These are phyloP conservation scores for Hypomecis punctinalis DNA, from an alignment of 2,888 invertebrate species.

Conservation along the genomic window DNA sequence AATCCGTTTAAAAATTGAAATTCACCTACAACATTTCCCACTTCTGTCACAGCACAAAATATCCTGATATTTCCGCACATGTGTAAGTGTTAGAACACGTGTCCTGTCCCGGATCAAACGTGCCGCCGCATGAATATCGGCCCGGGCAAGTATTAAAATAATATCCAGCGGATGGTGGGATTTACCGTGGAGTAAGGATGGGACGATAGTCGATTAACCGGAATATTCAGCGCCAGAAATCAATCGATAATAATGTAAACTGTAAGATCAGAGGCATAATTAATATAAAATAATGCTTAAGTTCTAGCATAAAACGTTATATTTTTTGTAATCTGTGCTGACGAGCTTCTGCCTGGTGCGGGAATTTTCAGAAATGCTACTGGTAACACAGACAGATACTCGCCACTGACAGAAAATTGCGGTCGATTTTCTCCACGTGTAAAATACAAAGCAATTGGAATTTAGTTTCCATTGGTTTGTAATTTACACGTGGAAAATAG, in stretches of 20 bases:
- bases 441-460: too few relatives aligned
- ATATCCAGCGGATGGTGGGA: slow-evolving; percentile 56
- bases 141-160: slow-evolving; percentile 60
- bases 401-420: too few relatives aligned
- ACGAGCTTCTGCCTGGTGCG: too few relatives aligned
- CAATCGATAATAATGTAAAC: background rate
- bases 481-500: too few relatives aligned
- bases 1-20: background rate
- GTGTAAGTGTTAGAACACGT: slow-evolving; percentile 37
- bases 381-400: too few relatives aligned
- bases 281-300: too few relatives aligned
- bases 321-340: too few relatives aligned
- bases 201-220: slow-evolving; percentile 8
- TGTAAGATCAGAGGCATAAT: too few relatives aligned
- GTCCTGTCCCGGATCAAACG: slow-evolving; percentile 42
- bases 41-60: slow-evolving; percentile 6
- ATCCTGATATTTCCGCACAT: slow-evolving; percentile 8
- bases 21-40: slow-evolving; percentile 1
- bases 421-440: too few relatives aligned
- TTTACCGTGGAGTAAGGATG: slow-evolving; percentile 57
- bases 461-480: too few relatives aligned
- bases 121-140: slow-evolving; percentile 45
- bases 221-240: background rate
- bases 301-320: too few relatives aligned
- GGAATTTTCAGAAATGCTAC: too few relatives aligned